Percentiles rank a stretch among this genome's conserved stretches.
phyloP scores from a whole-genome alignment of 2,797 vertebrate genomes.

The Diglossa cyanea region DNA sequence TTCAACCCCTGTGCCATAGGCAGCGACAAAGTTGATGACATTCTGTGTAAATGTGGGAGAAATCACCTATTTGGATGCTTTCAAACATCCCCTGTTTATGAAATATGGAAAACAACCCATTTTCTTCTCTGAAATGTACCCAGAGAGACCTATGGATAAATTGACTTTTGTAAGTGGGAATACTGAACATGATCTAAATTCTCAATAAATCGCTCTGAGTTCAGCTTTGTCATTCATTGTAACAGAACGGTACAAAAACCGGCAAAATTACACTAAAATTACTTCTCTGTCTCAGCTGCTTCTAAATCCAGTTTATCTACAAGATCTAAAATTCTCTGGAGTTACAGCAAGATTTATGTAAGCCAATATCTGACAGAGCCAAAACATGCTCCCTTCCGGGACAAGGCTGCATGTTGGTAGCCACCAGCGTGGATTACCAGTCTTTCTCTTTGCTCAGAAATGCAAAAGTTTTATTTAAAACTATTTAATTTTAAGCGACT shows the following conservation, averaged over 20 bases:
- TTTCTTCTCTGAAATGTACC: not conserved
- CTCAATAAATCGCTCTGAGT: not conserved
- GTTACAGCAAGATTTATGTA: not conserved
- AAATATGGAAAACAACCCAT: not conserved
- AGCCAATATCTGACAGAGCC: not conserved
- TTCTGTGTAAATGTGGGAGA: not conserved
- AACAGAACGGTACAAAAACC: not conserved
- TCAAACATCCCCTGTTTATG: not conserved
- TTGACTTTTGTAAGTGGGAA: not conserved
- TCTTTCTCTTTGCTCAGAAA: not conserved
- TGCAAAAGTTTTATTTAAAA: not conserved
- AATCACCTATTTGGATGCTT: not conserved
- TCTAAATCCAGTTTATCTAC: not conserved
- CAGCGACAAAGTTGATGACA: not conserved
- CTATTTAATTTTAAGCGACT: not conserved
- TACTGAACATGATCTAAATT: not conserved
- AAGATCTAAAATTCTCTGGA: not conserved
- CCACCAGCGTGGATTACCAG: not conserved
- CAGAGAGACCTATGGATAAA: not conserved
- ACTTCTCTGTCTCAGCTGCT: not conserved
- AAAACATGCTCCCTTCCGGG: fast-evolving
- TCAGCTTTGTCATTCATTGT: not conserved
- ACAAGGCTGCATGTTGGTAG: not conserved
- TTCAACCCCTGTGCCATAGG: fast-evolving
- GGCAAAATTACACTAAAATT: not conserved